Evolutionary conservation across 2,797 vertebrate genomes (phyloP).

Genomic region (Bovichtus diacanthus): DNA sequence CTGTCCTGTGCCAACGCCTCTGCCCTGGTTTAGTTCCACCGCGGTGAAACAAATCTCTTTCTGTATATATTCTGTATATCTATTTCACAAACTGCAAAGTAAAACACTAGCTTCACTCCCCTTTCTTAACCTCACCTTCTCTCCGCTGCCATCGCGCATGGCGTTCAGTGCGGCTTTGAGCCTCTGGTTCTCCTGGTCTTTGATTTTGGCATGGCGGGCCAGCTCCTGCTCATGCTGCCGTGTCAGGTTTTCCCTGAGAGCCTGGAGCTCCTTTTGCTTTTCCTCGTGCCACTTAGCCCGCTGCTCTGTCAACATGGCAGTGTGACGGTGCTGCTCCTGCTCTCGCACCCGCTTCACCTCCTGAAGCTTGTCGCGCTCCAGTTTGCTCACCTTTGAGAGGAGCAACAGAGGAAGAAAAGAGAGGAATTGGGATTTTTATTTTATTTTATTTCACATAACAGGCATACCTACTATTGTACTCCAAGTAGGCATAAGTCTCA

Average conservation of each 20-base stretch:
- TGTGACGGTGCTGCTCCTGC: slow-evolving; percentile 97
- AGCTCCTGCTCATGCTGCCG: slow-evolving; percentile 97
- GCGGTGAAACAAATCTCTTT: not conserved
- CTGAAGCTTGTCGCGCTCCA: slow-evolving; percentile 98
- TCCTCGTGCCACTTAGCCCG: slow-evolving; percentile 98
- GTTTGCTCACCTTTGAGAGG: slow-evolving; percentile 89
- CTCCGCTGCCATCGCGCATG: slow-evolving; percentile 94
- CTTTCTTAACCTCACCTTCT: slow-evolving; percentile 86
- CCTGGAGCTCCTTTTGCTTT: slow-evolving; percentile 96
- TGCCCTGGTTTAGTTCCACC: slow-evolving; percentile 11
- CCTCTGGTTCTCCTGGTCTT: slow-evolving; percentile 95
- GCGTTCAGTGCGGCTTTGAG: slow-evolving; percentile 92
- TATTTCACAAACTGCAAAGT: not conserved
- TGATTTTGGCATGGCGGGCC: slow-evolving; percentile 93
- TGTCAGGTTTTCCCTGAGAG: slow-evolving; percentile 93
- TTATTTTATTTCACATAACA: not conserved
- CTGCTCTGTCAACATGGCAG: slow-evolving; percentile 94
- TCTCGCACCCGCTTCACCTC: slow-evolving; percentile 96
- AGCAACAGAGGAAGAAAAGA: not conserved
- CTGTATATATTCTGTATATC: not conserved
- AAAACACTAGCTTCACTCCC: not conserved
- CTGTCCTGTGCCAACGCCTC: not conserved
- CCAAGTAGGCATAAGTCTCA: not conserved
- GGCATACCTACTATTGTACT: not conserved
- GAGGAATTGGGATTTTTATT: not conserved